Base-by-base conservation (phyloP, 2,797 vertebrate species). In the Mycteria americana region DNA sequence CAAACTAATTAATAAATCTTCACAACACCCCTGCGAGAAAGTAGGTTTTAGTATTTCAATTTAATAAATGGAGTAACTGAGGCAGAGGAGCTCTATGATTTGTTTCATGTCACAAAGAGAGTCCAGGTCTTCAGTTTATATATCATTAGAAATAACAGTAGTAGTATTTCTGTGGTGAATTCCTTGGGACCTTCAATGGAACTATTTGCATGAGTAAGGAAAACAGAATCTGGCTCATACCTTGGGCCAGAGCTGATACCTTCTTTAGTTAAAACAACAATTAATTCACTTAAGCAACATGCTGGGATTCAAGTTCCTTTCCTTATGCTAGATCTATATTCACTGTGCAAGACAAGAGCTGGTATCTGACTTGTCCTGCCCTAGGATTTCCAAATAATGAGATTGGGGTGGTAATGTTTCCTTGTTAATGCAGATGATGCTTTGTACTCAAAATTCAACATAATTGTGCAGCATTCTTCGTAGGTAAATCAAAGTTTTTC, bases 1-100 rank as follows among this genome's bases (percentile, higher is more conserved):
- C 57, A 59, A 91, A 88, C 72, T 35, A 89, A 89, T 93, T 95
- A 92, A 95, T 94, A 95, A 88, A 91, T 92, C 79, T 88, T 78
- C 89, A 96, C 62, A 95, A 85, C 39, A 85, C 72, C 43, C 85
- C 59, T 89, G 54, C 1, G 69, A 89, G 68, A 85, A 93, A 39
- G 30, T 24, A 84, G 27, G 50, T 19, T 88, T 88, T 72, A 72
- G 64, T 22, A 48, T 48, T 91, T 45, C 31, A 48, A 21, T 72
- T 65, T 88, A 83, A 82, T 88, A 91, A 67, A 50, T 25, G 53
- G 64, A 89, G 18, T 30, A 85, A 77, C 37, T 64, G 56, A 92
- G 60, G 48, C 53, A 87, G 56, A 89, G 45, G 48, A 90, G 17
- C 62, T 77, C 28, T 37, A 57, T 48, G n/a, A 62, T 72, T 83